Percentiles rank a stretch among this genome's conserved stretches.
Conservation (phyloP, 2,113 vertebrate species). For the Chrysemys picta region DNA sequence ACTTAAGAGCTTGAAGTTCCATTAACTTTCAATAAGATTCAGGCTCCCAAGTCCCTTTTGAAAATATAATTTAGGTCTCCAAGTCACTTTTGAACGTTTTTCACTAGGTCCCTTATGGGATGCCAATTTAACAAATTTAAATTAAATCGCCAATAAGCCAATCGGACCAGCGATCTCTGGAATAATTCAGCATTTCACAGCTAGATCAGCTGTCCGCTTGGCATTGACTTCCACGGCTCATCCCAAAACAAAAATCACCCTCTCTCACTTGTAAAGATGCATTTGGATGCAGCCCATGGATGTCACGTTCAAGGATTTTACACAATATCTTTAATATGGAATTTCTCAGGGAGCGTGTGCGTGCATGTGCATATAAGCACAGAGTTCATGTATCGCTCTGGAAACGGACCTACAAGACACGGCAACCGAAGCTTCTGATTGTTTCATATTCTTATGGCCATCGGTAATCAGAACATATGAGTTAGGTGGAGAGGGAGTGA, state of each 20-base stretch:
- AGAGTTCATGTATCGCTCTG: neutral
- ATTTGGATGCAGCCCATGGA: accelerated
- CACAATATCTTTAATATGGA: neutral
- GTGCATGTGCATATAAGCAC: accelerated
- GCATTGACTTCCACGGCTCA: neutral
- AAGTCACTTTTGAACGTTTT: neutral
- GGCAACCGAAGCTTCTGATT: neutral
- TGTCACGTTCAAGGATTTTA: neutral
- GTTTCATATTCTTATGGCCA: neutral
- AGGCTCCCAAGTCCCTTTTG: neutral
- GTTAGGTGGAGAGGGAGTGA: neutral
- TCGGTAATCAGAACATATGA: accelerated
- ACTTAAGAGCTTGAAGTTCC: neutral
- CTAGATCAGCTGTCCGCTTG: neutral
- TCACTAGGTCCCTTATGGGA: neutral
- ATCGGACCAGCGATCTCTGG: neutral
- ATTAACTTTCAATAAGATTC: neutral
- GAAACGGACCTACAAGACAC: neutral
- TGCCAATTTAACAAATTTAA: neutral
- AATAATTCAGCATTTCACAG: neutral
- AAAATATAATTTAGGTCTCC: neutral
- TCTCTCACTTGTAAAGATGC: neutral
- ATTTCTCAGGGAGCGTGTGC: neutral
- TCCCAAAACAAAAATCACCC: neutral
- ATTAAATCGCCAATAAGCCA: neutral